Evolutionary conservation across 2,888 invertebrate species (phyloP), one percentile per base, ranked within the genome.

Genomic region (Ischnura elegans): DNA sequence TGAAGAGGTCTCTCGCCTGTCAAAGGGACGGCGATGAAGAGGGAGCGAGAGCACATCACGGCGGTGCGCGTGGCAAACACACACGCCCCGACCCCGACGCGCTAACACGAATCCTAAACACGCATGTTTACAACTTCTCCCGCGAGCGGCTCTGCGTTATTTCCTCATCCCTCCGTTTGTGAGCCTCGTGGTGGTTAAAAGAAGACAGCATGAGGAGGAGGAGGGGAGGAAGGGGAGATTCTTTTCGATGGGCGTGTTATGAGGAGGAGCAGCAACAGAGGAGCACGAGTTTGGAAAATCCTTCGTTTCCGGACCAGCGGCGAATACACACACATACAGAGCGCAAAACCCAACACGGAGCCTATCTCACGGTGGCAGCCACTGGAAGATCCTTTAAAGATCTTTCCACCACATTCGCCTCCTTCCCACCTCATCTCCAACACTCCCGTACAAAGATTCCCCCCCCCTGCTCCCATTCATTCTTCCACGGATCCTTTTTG

Each of bases 331-430:
- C 76, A 76, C 76, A 36, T 36, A 76, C 36, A 8, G 10, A 29
- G 5, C 76, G 8, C 76, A 36, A 10, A n/a, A 25, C 25, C 61
- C 61, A 25, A 55, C 87, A 43, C 43, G 47, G 42, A 90, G 61
- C 55, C 90, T 66, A 90, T 90, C 90, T 90, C 90, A 90, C 90
- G 90, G 90, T 90, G 90, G 90, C 90, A 55, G 61, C 90, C 90
- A 90, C 90, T 90, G 90, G 61, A 90, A 66, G 90, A 36, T 61
- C 61, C 90, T 90, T 87, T 90, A 90, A 66, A 76, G 76, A 76
- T 76, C 76, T 76, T 25, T 36, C 76, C 76, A 13, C 76, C 76
- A 66, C 66, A 16, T 19, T 29, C 66, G 6, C 16, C 36, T 76
- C 13, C 36, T 36, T 76, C 66, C 66, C n/a, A 1, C 61, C n/a